Conservation (phyloP, 2,888 invertebrate species). For the Saturnia pavonia region DNA sequence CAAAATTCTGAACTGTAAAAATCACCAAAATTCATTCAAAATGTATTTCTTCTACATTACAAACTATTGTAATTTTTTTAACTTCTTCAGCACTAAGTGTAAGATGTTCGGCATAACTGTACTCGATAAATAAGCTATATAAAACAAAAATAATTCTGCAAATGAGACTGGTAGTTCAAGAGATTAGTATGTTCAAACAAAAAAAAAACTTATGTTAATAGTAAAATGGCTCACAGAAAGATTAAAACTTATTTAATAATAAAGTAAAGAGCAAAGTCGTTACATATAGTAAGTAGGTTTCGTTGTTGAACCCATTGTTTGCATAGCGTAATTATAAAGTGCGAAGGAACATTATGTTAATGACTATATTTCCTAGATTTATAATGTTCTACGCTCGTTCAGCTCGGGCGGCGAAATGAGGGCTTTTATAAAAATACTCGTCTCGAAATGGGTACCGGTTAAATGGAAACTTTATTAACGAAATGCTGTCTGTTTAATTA, state of each 20-base stretch:
- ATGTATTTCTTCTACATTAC: too few relatives aligned
- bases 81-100: too few relatives aligned
- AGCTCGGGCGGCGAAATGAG: slow-evolving; percentile 12
- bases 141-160: too few relatives aligned
- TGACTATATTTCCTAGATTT: slow-evolving; percentile 25
- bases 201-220: not conserved
- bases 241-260: not conserved
- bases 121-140: too few relatives aligned
- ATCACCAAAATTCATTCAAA: too few relatives aligned
- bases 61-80: too few relatives aligned
- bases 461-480: slow-evolving; percentile 8
- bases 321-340: slow-evolving; percentile 45
- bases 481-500: slow-evolving; percentile 4
- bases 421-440: slow-evolving; percentile 17
- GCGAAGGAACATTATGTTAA: slow-evolving; percentile 48
- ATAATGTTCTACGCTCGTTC: slow-evolving; percentile 10
- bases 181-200: too few relatives aligned
- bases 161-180: too few relatives aligned
- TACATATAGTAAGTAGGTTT: slow-evolving; percentile 21
- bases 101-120: too few relatives aligned
- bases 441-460: not conserved
- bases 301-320: slow-evolving; percentile 22
- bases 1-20: too few relatives aligned
- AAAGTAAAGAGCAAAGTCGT: not conserved
- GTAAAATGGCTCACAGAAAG: not conserved